phyloP scores from a whole-genome alignment of 2,888 invertebrate species.

The Folsomia manolachei region DNA sequence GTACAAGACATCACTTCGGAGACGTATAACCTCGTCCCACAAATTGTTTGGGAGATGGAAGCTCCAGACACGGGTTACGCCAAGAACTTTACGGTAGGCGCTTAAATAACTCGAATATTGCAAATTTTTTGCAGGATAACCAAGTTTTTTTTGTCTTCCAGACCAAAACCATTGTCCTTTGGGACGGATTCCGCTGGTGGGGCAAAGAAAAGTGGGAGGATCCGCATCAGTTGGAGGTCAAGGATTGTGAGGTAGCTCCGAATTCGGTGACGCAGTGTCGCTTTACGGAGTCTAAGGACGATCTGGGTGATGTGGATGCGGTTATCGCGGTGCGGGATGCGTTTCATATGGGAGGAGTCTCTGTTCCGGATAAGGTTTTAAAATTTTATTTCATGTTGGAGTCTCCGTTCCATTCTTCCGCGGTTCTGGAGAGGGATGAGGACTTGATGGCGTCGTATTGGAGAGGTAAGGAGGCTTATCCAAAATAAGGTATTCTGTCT shows the following conservation, averaged over 20 bases:
- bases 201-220: constrained; percentile 30
- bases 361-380: constrained; percentile 32
- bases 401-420: constrained; percentile 41
- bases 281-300: constrained; percentile 26
- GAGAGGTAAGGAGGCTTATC: too few relatives aligned
- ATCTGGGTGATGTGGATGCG: constrained; percentile 31
- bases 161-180: constrained; percentile 38
- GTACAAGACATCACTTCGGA: constrained; percentile 13
- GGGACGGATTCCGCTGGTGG: constrained; percentile 42
- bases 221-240: constrained; percentile 22
- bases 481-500: too few relatives aligned
- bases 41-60: constrained; percentile 44
- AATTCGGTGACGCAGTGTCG: constrained; percentile 33
- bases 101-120: too few relatives aligned
- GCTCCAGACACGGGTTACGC: constrained; percentile 19
- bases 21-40: constrained; percentile 36
- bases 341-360: constrained; percentile 36
- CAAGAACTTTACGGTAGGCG: background rate
- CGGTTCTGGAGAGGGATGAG: constrained; percentile 27
- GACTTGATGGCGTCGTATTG: constrained; percentile 42
- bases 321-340: constrained; percentile 37
- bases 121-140: background rate
- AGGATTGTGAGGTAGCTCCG: constrained; percentile 33
- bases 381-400: constrained; percentile 46
- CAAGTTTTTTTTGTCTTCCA: constrained; percentile 10